phyloP scores from a whole-genome alignment of 2,888 invertebrate species.

The Synergus gifuensis region DNA sequence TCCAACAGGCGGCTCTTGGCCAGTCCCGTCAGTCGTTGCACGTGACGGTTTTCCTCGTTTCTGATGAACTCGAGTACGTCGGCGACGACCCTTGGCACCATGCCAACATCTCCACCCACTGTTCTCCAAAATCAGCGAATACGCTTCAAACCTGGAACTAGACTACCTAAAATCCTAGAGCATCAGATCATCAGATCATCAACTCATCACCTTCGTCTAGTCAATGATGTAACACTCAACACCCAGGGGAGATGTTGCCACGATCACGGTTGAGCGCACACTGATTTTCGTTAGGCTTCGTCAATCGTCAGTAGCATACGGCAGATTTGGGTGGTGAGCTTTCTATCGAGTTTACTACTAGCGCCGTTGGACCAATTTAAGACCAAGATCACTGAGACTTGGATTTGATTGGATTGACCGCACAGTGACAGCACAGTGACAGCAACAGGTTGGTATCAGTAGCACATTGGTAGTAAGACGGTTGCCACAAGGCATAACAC shows the following conservation, averaged over 20 bases:
- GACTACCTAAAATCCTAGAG: background rate
- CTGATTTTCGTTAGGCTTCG: slow-evolving; percentile 48
- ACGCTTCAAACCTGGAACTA: background rate
- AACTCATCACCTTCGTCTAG: background rate
- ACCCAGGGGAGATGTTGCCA: slow-evolving; percentile 48
- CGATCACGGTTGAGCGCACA: slow-evolving; percentile 56
- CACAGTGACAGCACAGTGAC: slow-evolving; percentile 25
- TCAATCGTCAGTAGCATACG: slow-evolving; percentile 5
- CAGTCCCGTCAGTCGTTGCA: slow-evolving; percentile 58
- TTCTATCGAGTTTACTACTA: background rate
- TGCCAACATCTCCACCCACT: slow-evolving; percentile 58
- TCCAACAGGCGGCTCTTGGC: slow-evolving; percentile 14
- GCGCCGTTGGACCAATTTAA: slow-evolving; percentile 9
- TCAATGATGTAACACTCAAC: background rate
- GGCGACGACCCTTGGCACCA: slow-evolving; percentile 55
- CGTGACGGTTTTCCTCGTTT: slow-evolving; percentile 57
- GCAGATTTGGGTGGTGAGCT: slow-evolving; percentile 20
- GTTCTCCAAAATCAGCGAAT: background rate
- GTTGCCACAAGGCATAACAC: slow-evolving; percentile 48
- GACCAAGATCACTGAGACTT: slow-evolving; percentile 15
- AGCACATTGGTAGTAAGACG: slow-evolving; percentile 28
- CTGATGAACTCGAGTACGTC: slow-evolving; percentile 43
- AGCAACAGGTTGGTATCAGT: slow-evolving; percentile 15
- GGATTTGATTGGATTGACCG: slow-evolving; percentile 20
- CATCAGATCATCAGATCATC: background rate